Base-by-base conservation (phyloP, 2,888 invertebrate genomes). In the Salpingus planirostris region DNA sequence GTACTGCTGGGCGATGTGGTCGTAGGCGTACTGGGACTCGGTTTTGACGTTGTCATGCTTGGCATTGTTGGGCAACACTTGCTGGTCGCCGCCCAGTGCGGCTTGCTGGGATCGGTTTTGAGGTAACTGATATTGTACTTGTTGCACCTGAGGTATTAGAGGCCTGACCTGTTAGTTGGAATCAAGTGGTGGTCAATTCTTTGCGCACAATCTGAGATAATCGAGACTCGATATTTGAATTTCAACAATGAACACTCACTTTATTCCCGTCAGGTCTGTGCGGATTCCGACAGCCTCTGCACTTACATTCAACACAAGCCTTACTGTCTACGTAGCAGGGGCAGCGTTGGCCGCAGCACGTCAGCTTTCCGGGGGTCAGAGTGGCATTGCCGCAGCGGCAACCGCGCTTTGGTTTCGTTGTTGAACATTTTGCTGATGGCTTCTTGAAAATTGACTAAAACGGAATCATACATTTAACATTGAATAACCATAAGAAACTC, bases 331-430 rank as follows among this genome's bases (percentile, higher is more conserved):
- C 88, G 63, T 93, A 95, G 64, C 93, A 95, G 0, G 91, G 90
- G 66, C 93, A 95, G 40, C 93, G 69, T 59, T 91, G 91, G 0
- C 92, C 92, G 55, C 92, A 90, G 57, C 93, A 95, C 0, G 92
- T 92, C 24, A 91, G 65, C 60, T 88, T 90, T 3, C 90, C 90
- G 0, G 91, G 90, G 11, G 82, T 82, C 1, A 86, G 78, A 0
- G 91, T 88, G 1, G 90, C 87, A 64, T 88, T 87, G 2, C 92
- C 92, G 68, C 93, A 93, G 37, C 91, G 74, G 59, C 92, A 93
- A 8, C 88, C 87, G 65, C 78, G 76, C 47, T 80, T 71, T 51
- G 68, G 68, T 45, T 71, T 71, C n/a, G n/a, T n/a, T 34, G 51
- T 36, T 21, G 48, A 45, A 39, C 79, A 57, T 40, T 56, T 57